Conservation (phyloP, 2,797 vertebrate genomes). For the Sebastes miniatus region DNA sequence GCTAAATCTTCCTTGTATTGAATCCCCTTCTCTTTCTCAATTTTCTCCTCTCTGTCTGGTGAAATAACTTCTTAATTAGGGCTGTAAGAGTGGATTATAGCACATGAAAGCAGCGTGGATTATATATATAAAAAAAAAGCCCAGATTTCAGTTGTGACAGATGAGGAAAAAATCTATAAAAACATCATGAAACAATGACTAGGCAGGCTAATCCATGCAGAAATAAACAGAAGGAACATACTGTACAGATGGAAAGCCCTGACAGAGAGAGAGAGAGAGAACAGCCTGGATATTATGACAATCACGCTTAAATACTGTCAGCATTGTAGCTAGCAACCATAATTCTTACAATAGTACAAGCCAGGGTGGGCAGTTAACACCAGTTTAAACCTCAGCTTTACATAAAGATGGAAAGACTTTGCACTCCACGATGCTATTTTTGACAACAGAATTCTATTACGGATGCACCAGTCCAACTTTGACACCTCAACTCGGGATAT, state of each 20-base stretch:
- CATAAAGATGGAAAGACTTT: not conserved
- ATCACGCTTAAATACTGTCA: conserved; percentile 22
- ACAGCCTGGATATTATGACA: conserved; percentile 26
- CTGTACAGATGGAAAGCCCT: conserved; percentile 61
- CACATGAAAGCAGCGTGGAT: conserved; percentile 46
- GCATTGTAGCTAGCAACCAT: not conserved
- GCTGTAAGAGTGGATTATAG: conserved; percentile 48
- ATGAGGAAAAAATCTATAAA: conserved; percentile 51
- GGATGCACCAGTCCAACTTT: not conserved
- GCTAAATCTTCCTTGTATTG: not conserved
- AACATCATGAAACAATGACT: conserved; percentile 61
- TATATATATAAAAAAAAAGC: conserved; percentile 5
- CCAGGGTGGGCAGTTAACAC: not conserved
- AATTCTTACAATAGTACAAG: conserved; percentile 2
- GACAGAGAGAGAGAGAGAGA: not conserved
- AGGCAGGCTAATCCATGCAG: conserved; percentile 60
- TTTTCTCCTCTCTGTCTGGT: not conserved
- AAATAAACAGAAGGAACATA: conserved; percentile 62
- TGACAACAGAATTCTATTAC: not conserved
- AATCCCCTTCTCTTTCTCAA: not conserved
- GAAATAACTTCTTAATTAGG: conserved; percentile 54
- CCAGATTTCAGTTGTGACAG: conserved; percentile 62
- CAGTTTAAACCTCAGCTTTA: not conserved
- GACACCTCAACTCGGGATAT: not conserved
- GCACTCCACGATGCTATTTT: not conserved